Base-by-base conservation (phyloP, 2,797 vertebrate genomes). In the Anomalospiza imberbis region DNA sequence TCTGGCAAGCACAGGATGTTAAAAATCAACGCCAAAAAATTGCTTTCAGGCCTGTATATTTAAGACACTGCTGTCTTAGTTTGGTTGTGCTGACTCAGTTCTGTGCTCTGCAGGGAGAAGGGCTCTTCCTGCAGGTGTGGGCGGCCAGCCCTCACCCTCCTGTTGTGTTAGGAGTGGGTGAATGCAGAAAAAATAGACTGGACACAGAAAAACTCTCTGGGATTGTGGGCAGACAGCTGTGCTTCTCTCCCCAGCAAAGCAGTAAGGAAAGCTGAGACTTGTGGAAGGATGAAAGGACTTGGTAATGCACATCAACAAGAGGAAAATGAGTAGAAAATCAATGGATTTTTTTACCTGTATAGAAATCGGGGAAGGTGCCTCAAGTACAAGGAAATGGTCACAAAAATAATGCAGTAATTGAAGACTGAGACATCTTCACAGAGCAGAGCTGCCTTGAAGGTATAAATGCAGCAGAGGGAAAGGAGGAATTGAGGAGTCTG, bases 81-180 rank as follows among this genome's bases (percentile, higher is more conserved):
- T 80, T 51, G 77, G 55, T 61, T 80, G 25, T 44, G 79, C 88
- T 95, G 92, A 86, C 90, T 95, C 76, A 57, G 61, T 80, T 67
- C 53, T 85, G 68, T 38, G 8, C 65, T 48, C 42, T 80, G 34
- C 8, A 32, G 74, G 73, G 54, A 91, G 79, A 58, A 85, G 66
- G 66, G 65, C 79, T 88, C 88, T 89, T 92, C 85, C 79, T 91
- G 88, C 44, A 24, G 88, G 40, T 61, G 93, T 80, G 47, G 85
- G 80, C 1, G 7, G 60, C 62, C 85, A 85, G 53, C 85, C 68
- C 65, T 90, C 65, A 0, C 66, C 76, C 83, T 95, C 83, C 72
- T 83, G 57, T 61, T 68, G 61, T 38, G 29, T 83, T 53, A 34
- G 76, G 68, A 91, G 76, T 77, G 61, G 79, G 76, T 63, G 88